A percentile compares a stretch with the other conserved stretches of the same genome.
Conservation (phyloP, 2,888 invertebrate genomes). For the Meteorus colon region DNA sequence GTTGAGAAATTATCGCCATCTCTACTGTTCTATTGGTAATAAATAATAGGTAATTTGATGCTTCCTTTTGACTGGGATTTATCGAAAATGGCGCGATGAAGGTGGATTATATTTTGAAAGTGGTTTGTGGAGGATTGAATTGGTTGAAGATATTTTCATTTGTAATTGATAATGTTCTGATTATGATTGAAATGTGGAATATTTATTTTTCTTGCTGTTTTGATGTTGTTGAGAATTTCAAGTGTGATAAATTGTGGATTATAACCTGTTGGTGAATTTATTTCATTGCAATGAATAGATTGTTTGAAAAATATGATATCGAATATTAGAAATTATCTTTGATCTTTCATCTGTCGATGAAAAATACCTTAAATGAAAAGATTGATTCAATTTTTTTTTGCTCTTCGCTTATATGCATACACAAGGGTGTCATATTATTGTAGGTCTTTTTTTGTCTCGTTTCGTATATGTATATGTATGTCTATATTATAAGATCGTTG, state of each 20-base stretch:
- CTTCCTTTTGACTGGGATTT: background rate
- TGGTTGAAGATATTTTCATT: too few relatives aligned
- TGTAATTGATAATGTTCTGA: too few relatives aligned
- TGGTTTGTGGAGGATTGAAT: too few relatives aligned
- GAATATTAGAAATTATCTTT: too few relatives aligned
- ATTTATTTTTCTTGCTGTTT: too few relatives aligned
- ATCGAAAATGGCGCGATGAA: background rate
- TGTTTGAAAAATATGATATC: constrained; percentile 38
- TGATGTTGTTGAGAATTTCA: too few relatives aligned
- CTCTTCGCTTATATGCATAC: constrained; percentile 42
- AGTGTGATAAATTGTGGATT: too few relatives aligned
- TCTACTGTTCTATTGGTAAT: background rate
- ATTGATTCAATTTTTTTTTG: background rate
- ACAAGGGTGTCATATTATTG: constrained; percentile 1
- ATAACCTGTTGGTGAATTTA: too few relatives aligned
- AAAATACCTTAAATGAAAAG: too few relatives aligned
- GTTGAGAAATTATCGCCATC: background rate
- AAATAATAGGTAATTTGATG: background rate
- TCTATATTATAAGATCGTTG: constrained; percentile 31
- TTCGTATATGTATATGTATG: background rate
- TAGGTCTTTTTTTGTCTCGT: background rate
- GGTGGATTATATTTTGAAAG: too few relatives aligned
- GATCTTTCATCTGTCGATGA: too few relatives aligned
- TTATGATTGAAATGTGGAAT: too few relatives aligned
- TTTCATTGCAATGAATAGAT: constrained; percentile 46